A percentile compares a stretch with the other conserved stretches of the same genome.
Conservation (phyloP, 2,888 invertebrate genomes). For the Ormyrus labotus region DNA sequence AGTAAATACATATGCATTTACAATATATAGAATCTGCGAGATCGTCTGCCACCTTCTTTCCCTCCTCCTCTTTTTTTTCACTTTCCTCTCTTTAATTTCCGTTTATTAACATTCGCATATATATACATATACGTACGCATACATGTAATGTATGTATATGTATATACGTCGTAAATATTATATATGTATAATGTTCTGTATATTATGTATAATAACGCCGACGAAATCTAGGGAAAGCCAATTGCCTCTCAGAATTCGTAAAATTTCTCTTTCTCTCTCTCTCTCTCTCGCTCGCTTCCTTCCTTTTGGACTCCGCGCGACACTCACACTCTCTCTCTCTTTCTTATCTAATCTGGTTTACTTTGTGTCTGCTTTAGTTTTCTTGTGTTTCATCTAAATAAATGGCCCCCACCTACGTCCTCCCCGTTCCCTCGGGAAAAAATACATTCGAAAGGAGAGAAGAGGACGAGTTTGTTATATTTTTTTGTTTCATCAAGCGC, state of each 20-base stretch:
- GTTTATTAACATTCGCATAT: conserved; percentile 47
- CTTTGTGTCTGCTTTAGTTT: conserved; percentile 29
- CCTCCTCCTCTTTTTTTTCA: conserved; percentile 15
- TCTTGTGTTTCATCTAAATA: conserved; percentile 50
- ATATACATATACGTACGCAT: conserved; percentile 8
- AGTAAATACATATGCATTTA: conserved; percentile 64
- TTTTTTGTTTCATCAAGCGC: neutral
- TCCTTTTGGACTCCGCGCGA: neutral
- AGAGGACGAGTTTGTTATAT: conserved; percentile 54
- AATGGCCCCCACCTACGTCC: conserved; percentile 56
- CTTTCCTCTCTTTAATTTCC: neutral
- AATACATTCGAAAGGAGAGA: conserved; percentile 34
- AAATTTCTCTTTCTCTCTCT: conserved; percentile 20
- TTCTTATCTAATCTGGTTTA: conserved; percentile 35
- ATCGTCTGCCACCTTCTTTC: conserved; percentile 44
- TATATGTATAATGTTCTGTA: conserved; percentile 34
- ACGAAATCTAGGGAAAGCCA: conserved; percentile 56
- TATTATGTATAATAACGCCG: conserved; percentile 55
- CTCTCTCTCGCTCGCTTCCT: neutral
- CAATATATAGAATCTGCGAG: conserved; percentile 58
- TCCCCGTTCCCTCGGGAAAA: conserved; percentile 47
- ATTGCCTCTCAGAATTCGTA: conserved; percentile 50
- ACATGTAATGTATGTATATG: conserved; percentile 40
- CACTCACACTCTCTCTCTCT: neutral
- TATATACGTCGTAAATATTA: conserved; percentile 16